phyloP scores from a whole-genome alignment of 2,888 invertebrate genomes.

The Melinaea marsaeus region DNA sequence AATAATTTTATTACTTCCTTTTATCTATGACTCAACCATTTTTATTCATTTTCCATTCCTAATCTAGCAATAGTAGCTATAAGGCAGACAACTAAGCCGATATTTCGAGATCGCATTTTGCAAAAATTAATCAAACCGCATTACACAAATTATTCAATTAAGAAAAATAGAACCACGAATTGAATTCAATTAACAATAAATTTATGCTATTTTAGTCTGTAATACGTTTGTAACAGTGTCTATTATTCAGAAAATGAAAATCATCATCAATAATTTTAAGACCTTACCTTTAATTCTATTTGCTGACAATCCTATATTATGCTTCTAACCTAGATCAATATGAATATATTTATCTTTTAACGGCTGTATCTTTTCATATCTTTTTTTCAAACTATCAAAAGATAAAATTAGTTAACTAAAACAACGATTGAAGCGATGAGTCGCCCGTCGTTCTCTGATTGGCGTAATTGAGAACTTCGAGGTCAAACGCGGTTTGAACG shows the following conservation, averaged over 20 bases:
- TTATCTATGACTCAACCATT: too few species aligned
- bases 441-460: conserved; percentile 58
- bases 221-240: background rate
- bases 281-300: background rate
- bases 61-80: background rate
- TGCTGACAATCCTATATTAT: background rate
- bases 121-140: too few species aligned
- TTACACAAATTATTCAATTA: too few species aligned
- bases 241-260: background rate
- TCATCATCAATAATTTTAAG: too few species aligned
- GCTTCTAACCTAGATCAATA: too few species aligned
- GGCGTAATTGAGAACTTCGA: conserved; percentile 62
- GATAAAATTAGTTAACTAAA: conserved; percentile 1
- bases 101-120: too few species aligned
- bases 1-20: too few species aligned
- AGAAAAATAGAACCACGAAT: background rate
- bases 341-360: too few species aligned
- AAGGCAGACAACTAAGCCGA: too few species aligned
- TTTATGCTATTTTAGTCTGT: background rate
- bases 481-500: conserved; percentile 65
- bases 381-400: background rate
- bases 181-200: background rate
- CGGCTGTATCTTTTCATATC: too few species aligned
- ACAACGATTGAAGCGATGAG: conserved; percentile 46
- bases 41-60: background rate